A percentile compares a stretch with the other conserved stretches of the same genome.
Evolutionary conservation across 1,140 invertebrate genomes (phyloP).

Genomic region (Drosophila triauraria): DNA sequence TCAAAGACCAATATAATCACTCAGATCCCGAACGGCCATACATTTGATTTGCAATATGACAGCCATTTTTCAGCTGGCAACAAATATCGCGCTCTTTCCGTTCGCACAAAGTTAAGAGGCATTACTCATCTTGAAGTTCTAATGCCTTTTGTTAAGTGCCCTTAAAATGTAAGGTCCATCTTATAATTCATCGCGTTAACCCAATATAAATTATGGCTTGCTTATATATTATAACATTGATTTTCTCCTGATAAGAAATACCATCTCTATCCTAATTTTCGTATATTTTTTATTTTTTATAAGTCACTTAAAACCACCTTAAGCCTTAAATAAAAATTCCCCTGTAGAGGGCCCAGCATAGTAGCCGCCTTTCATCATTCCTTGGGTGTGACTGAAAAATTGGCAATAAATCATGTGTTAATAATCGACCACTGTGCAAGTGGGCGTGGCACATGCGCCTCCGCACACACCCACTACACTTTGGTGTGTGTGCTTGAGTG

Average conservation of each 20-base stretch:
- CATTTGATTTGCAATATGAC: no score
- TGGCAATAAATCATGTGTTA: constrained; percentile 60
- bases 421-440: constrained; percentile 49
- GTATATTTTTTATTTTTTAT: no score
- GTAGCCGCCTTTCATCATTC: constrained; percentile 5
- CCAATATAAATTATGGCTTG: background rate
- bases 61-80: no score
- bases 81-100: no score
- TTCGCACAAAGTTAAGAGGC: no score
- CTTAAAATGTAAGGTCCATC: background rate
- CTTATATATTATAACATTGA: background rate
- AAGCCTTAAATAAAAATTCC: constrained; percentile 1
- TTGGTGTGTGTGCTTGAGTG: background rate
- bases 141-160: no score
- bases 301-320: background rate
- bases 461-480: constrained; percentile 1
- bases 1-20: no score
- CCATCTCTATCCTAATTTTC: background rate
- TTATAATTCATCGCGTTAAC: background rate
- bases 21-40: no score
- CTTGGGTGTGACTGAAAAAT: constrained; percentile 36
- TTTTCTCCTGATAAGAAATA: background rate
- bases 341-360: background rate
- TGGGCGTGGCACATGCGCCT: constrained; percentile 40
- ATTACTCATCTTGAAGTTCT: no score